These are phyloP conservation scores for Nephrotoma appendiculata DNA, from an alignment of 2,888 invertebrate species.

Conservation along the genomic window DNA sequence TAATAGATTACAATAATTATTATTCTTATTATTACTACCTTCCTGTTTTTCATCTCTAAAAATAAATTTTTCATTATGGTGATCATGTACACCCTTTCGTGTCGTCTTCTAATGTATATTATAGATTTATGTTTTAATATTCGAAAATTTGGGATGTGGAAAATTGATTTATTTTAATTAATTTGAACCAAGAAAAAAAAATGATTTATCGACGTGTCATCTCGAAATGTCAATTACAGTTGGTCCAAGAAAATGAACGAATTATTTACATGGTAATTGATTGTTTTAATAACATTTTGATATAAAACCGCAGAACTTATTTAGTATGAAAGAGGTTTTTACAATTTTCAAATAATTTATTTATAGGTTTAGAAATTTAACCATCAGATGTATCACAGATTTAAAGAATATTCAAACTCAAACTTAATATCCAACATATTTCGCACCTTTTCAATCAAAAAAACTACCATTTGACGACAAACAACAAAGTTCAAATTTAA, in stretches of 20 bases:
- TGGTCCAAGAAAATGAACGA: not conserved
- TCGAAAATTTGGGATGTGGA: not conserved
- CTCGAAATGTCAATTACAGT: not conserved
- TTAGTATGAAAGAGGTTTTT: too few relatives aligned
- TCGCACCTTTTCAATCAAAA: too few relatives aligned
- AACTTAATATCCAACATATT: too few relatives aligned
- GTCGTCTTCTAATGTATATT: not conserved
- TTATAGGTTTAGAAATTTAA: too few relatives aligned
- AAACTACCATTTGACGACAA: fast-evolving
- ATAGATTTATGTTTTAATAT: not conserved
- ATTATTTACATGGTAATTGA: not conserved
- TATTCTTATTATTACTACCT: not conserved
- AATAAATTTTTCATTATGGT: not conserved
- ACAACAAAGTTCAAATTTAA: too few relatives aligned
- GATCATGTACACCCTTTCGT: not conserved
- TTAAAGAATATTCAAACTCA: too few relatives aligned
- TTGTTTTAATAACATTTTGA: not conserved
- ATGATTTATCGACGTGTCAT: not conserved
- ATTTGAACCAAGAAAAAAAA: not conserved
- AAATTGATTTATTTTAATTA: not conserved
- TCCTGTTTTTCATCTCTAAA: not conserved
- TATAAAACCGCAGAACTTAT: not conserved
- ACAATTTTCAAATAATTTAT: too few relatives aligned
- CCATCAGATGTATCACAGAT: too few relatives aligned
- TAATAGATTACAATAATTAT: not conserved